Base-by-base conservation (phyloP, 2,797 vertebrate genomes). In the Neostethus bicornis region DNA sequence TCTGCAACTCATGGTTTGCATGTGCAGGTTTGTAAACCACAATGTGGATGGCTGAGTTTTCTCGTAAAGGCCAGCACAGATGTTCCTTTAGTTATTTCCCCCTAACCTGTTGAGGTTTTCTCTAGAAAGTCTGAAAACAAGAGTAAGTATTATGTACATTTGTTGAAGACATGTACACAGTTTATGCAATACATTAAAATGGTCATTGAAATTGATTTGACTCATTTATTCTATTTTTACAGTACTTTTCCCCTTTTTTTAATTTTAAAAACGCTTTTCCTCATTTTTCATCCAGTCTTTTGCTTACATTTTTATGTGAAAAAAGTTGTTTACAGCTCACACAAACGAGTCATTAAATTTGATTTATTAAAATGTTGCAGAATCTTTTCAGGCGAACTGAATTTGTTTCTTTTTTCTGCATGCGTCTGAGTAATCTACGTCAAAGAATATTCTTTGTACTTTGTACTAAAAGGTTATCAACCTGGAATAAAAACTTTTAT, bases 11-110 rank as follows among this genome's bases (percentile, higher is more conserved):
- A 61, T 77, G 64, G 45, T 57, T 43, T 61, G 45, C 21, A 48
- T 49, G 37, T 43, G 51, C 37, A 31, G 43, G 50, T 65, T 59
- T 50, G 60, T 16, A 24, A 75, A 80, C 85, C 83, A 84, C 85
- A 86, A 75, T 83, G 76, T 86, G 68, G 66, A 85, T 87, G 77
- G 80, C 56, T 75, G 76, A 59, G 62, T 87, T 79, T 88, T 88
- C 81, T 87, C 64, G 60, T 86, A 83, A 89, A 88, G 84, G 72
- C 77, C 80, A n/a, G 79, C 73, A 75, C 88, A 89, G 88, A 88
- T 90, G 89, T 86, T 78, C 64, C 68, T 74, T 65, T 70, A 84
- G 75, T 84, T 82, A 46, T 80, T 86, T 80, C 67, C 3, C 72
- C 53, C 11, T 58, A 82, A 85, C 65, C 66, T 70, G 35, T 79